Conservation (phyloP, 1,140 invertebrate species). For the Bombus terrestris region DNA sequence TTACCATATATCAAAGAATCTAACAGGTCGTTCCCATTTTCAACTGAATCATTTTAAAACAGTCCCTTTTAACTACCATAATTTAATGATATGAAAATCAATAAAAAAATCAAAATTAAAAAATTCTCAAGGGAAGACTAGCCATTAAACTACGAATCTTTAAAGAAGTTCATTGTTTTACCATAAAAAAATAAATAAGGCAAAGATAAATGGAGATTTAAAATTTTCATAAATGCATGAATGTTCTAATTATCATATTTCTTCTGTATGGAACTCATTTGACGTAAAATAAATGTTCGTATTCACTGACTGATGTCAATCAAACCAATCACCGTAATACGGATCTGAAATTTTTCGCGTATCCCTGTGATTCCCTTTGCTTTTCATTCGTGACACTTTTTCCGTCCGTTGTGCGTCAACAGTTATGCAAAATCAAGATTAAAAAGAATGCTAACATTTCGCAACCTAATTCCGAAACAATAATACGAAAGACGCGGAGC, state of each 20-base stretch:
- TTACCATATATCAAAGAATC: too few relatives aligned
- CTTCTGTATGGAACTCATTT: not conserved
- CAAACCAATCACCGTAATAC: not conserved
- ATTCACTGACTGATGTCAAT: not conserved
- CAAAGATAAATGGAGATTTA: too few relatives aligned
- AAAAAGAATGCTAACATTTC: not conserved
- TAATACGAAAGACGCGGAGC: not conserved
- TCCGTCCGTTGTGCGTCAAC: not conserved
- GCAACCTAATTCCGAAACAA: not conserved
- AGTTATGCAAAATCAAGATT: not conserved
- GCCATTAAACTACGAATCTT: too few relatives aligned
- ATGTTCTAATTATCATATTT: not conserved
- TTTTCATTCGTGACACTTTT: not conserved
- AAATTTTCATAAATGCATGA: too few relatives aligned
- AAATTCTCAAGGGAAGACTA: too few relatives aligned
- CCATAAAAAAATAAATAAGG: too few relatives aligned
- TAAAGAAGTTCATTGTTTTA: too few relatives aligned
- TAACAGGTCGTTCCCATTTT: too few relatives aligned
- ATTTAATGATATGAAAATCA: too few relatives aligned
- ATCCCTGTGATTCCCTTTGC: not conserved
- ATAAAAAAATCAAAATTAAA: too few relatives aligned
- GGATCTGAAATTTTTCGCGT: not conserved
- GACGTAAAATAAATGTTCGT: not conserved
- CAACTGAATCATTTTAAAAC: too few relatives aligned
- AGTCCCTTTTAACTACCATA: too few relatives aligned